phyloP scores from a whole-genome alignment of 1,140 invertebrate species.

The Eriosoma lanigerum region DNA sequence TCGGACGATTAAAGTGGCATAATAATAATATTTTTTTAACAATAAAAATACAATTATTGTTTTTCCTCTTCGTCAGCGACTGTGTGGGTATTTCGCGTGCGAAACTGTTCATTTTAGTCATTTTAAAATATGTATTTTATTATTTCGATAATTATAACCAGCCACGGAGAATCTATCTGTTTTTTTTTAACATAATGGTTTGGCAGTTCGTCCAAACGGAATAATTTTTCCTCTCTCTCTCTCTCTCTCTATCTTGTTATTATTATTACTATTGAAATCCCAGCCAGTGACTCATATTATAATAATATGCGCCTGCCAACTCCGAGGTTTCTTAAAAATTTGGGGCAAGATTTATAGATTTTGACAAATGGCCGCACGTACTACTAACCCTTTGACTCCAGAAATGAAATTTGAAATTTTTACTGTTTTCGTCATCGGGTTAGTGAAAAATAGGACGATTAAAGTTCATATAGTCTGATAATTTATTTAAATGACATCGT shows the following conservation, averaged over 20 bases:
- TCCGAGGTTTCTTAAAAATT: not conserved
- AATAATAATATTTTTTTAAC: conserved; percentile 10
- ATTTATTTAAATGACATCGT: too few relatives aligned
- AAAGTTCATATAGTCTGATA: too few relatives aligned
- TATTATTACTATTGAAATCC: conserved; percentile 19
- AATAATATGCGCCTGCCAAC: not conserved
- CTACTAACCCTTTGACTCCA: conserved; percentile 20
- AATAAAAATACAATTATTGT: not conserved
- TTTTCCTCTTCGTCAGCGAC: not conserved
- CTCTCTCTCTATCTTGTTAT: too few relatives aligned
- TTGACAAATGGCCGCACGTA: conserved; percentile 5
- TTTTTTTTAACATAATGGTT: not conserved
- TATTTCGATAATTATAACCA: not conserved
- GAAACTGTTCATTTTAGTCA: not conserved
- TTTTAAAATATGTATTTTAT: not conserved
- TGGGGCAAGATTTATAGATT: conserved; percentile 12
- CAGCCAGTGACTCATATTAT: conserved; percentile 30
- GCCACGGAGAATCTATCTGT: not conserved
- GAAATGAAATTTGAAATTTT: too few relatives aligned
- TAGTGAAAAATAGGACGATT: too few relatives aligned
- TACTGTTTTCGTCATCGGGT: too few relatives aligned
- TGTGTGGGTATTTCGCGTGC: not conserved
- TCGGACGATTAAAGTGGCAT: not conserved
- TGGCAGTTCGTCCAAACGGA: conserved; percentile 1
- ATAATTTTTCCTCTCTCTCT: conserved; percentile 5